These are phyloP conservation scores for Amblyteles armatorius DNA, from an alignment of 2,888 invertebrate species.

Conservation along the genomic window DNA sequence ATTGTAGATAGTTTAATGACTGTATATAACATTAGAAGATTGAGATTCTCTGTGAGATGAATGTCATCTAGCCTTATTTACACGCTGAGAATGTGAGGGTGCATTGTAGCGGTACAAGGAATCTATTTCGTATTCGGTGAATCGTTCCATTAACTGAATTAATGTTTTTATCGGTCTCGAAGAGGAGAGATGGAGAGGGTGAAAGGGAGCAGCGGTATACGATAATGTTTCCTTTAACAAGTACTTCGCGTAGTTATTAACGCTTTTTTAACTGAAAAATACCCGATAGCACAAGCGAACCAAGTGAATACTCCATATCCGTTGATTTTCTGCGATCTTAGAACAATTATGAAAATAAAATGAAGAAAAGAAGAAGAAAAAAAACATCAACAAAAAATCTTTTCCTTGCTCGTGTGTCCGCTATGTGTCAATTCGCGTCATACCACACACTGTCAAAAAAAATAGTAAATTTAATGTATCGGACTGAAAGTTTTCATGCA, in stretches of 20 bases:
- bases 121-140: constrained; percentile 65
- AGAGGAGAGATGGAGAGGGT: background rate
- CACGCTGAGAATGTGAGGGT: constrained; percentile 47
- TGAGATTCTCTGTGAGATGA: constrained; percentile 55
- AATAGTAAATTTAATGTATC: too few species aligned
- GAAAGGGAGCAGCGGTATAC: constrained; percentile 14
- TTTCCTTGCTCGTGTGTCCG: background rate
- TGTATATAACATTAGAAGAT: constrained; percentile 58
- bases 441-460: background rate
- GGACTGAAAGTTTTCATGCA: too few species aligned
- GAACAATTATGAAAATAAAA: constrained; percentile 58
- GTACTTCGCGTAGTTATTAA: constrained; percentile 38
- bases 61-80: constrained; percentile 65
- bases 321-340: constrained; percentile 47
- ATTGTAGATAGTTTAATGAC: constrained; percentile 46
- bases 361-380: background rate
- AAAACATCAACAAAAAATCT: background rate
- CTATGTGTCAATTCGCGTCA: background rate
- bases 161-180: constrained; percentile 52
- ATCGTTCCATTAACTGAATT: constrained; percentile 60
- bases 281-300: constrained; percentile 36
- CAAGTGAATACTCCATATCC: constrained; percentile 63
- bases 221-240: constrained; percentile 42
- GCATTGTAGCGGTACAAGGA: constrained; percentile 55
- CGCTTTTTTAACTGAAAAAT: constrained; percentile 45